Evolutionary conservation across 1,140 invertebrate genomes (phyloP).

Genomic region (Eueides isabella): DNA sequence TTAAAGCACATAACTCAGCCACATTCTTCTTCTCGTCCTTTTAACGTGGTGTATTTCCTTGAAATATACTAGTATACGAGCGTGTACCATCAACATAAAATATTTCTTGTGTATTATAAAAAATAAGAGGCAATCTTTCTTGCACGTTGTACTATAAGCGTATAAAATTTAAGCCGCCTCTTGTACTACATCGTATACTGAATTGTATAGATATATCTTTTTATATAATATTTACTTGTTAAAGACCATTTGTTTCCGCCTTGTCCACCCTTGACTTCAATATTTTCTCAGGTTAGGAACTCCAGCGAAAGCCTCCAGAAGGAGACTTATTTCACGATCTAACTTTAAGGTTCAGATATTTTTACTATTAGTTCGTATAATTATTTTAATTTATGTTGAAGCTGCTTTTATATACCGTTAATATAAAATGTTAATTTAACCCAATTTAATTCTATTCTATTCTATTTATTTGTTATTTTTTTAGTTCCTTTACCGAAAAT

Average conservation of each 20-base stretch:
- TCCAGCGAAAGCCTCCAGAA: not conserved
- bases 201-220: not conserved
- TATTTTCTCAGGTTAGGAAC: not conserved
- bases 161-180: not conserved
- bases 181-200: not conserved
- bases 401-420: not conserved
- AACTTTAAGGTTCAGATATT: not conserved
- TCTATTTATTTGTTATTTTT: no score
- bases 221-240: no score
- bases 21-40: slow-evolving; percentile 45
- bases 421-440: no score
- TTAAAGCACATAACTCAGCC: slow-evolving; percentile 55
- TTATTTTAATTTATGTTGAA: not conserved
- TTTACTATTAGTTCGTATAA: no score
- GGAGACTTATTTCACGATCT: not conserved
- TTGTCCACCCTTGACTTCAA: not conserved
- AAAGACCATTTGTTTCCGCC: not conserved
- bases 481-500: no score
- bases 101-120: not conserved
- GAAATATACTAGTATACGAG: not conserved
- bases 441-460: no score
- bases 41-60: not conserved
- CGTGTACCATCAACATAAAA: not conserved
- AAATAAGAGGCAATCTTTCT: slow-evolving; percentile 4
- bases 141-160: not conserved